Conservation (phyloP, 1,140 invertebrate species). For the Drepana arcuata region DNA sequence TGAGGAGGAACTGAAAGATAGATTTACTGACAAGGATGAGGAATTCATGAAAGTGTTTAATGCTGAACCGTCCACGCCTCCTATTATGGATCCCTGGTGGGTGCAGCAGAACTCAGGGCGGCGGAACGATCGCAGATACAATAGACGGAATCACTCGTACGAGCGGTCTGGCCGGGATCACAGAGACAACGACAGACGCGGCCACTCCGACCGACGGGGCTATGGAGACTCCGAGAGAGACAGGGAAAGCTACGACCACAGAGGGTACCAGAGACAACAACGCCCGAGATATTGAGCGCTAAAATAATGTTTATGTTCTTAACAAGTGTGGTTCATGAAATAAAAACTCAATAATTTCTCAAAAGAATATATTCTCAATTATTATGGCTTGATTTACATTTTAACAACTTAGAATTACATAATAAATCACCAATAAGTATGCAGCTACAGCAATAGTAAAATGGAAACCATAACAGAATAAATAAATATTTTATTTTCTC, state of each 20-base stretch:
- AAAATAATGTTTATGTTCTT: slow-evolving; percentile 11
- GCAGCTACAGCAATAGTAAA: slow-evolving; percentile 54
- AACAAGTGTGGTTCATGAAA: no score
- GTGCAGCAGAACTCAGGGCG: slow-evolving; percentile 24
- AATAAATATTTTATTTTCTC: slow-evolving; percentile 64
- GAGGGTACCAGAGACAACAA: slow-evolving; percentile 9
- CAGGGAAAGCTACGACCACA: slow-evolving; percentile 13
- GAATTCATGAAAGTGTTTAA: slow-evolving; percentile 62
- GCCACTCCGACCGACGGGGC: not conserved
- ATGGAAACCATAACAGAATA: slow-evolving; percentile 53
- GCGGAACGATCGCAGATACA: slow-evolving; percentile 29
- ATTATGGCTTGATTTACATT: slow-evolving; percentile 70
- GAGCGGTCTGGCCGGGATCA: slow-evolving; percentile 13
- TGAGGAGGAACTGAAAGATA: slow-evolving; percentile 56
- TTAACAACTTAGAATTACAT: slow-evolving; percentile 69
- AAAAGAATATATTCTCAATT: slow-evolving; percentile 71
- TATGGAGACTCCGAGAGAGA: slow-evolving; percentile 2
- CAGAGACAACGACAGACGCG: slow-evolving; percentile 6
- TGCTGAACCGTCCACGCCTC: slow-evolving; percentile 37
- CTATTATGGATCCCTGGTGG: slow-evolving; percentile 53
- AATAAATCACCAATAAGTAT: slow-evolving; percentile 65
- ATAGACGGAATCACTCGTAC: slow-evolving; percentile 29
- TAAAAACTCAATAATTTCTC: slow-evolving; percentile 45
- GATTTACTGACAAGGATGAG: slow-evolving; percentile 61
- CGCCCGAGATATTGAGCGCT: slow-evolving; percentile 14